Evolutionary conservation across 2,888 invertebrate species (phyloP).

Genomic region (Hyppa rectilinea): DNA sequence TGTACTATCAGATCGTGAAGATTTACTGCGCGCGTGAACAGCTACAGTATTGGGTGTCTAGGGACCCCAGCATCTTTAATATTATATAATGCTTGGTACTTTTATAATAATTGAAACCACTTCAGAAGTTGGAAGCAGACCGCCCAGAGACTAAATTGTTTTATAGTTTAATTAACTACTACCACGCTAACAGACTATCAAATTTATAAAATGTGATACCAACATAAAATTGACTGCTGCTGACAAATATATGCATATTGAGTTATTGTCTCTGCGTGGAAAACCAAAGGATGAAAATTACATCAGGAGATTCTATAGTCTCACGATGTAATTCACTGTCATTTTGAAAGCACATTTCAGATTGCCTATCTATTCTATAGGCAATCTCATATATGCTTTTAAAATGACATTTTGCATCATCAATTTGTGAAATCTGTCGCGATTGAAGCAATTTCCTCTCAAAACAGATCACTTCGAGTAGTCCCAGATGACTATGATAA

Average conservation of each 20-base stretch:
- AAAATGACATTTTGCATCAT: neutral
- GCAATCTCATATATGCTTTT: neutral
- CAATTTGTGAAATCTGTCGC: neutral
- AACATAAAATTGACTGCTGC: neutral
- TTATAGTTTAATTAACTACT: too few relatives aligned
- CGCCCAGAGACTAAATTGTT: too few relatives aligned
- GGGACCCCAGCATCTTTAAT: conserved; percentile 20
- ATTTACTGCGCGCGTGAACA: conserved; percentile 1
- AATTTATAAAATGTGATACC: too few relatives aligned
- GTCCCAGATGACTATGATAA: conserved; percentile 14
- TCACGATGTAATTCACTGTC: too few relatives aligned
- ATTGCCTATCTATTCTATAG: too few relatives aligned
- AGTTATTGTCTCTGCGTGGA: neutral
- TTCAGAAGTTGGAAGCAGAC: neutral
- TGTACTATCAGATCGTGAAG: conserved; percentile 37
- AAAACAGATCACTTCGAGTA: neutral
- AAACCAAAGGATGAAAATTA: neutral
- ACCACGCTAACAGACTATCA: too few relatives aligned
- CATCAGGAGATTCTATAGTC: neutral
- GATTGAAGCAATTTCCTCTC: conserved; percentile 1
- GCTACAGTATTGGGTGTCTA: conserved; percentile 30
- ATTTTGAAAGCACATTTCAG: too few relatives aligned
- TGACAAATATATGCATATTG: too few relatives aligned
- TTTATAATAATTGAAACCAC: neutral
- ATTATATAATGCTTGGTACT: neutral